Conservation (phyloP, 2,797 vertebrate species). For the Karalla daura region DNA sequence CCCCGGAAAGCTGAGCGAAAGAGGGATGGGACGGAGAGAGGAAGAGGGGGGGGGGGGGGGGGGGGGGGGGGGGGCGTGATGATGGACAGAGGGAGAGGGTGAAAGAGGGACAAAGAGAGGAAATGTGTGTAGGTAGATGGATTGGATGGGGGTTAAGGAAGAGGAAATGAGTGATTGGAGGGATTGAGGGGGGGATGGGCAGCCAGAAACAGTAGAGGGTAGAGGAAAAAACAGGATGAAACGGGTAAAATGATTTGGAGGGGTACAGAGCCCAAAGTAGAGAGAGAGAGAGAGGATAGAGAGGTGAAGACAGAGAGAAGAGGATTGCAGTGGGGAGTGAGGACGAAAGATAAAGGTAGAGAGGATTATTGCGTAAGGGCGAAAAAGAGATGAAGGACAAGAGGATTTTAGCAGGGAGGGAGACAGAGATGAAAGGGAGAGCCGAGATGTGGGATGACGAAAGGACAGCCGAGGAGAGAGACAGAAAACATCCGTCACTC, state of each 20-base stretch:
- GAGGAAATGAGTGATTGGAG: slow-evolving; percentile 20
- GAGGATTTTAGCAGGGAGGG: slow-evolving; percentile 47
- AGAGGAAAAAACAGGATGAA: slow-evolving; percentile 19
- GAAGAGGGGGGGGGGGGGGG: not conserved
- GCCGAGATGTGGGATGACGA: slow-evolving; percentile 16
- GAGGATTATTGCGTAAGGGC: slow-evolving; percentile 43
- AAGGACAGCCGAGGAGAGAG: slow-evolving; percentile 30
- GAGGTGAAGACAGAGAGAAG: slow-evolving; percentile 16
- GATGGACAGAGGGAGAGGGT: not conserved
- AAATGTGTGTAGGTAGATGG: slow-evolving; percentile 13
- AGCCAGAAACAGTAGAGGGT: slow-evolving; percentile 23
- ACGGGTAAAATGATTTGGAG: slow-evolving; percentile 22
- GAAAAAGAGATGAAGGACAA: slow-evolving; percentile 49
- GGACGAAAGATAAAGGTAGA: slow-evolving; percentile 29
- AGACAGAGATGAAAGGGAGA: slow-evolving; percentile 42
- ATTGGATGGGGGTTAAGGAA: slow-evolving; percentile 1
- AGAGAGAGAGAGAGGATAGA: slow-evolving; percentile 9
- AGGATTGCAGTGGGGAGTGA: not conserved
- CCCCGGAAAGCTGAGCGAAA: slow-evolving; percentile 48
- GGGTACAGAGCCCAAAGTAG: slow-evolving; percentile 23
- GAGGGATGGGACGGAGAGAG: not conserved
- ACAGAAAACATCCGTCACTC: slow-evolving; percentile 44
- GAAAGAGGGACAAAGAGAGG: not conserved
- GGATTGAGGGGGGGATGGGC: slow-evolving; percentile 5
- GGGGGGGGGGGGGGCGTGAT: not conserved